These are phyloP conservation scores for Aulostomus chinensis DNA, from an alignment of 2,797 vertebrate species.

Conservation along the genomic window DNA sequence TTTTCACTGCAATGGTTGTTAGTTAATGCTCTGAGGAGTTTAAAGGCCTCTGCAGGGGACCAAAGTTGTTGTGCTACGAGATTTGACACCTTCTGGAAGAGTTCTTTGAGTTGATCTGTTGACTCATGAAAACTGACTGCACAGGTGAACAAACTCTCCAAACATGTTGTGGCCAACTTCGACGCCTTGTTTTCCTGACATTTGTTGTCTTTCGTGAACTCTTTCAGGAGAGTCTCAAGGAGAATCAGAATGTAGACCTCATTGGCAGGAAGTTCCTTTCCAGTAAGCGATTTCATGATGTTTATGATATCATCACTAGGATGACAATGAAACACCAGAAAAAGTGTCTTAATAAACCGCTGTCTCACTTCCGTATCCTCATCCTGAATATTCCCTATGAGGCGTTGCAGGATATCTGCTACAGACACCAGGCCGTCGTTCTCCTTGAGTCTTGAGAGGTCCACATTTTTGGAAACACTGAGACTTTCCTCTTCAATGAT, in stretches of 20 bases:
- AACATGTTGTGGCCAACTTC: background rate
- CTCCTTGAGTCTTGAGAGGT: background rate
- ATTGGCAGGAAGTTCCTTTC: background rate
- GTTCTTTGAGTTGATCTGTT: background rate
- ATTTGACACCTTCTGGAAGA: slow-evolving; percentile 10
- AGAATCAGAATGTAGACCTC: slow-evolving; percentile 10
- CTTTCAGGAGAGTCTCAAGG: slow-evolving; percentile 17
- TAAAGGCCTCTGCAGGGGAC: slow-evolving; percentile 7
- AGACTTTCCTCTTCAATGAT: slow-evolving; percentile 14
- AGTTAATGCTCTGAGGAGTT: background rate
- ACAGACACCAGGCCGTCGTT: background rate
- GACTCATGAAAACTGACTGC: background rate
- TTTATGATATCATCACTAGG: background rate
- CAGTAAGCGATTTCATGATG: background rate
- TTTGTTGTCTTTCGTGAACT: slow-evolving; percentile 1
- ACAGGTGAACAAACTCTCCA: slow-evolving; percentile 6
- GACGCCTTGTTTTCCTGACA: background rate
- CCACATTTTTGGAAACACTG: background rate
- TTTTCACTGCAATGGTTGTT: background rate
- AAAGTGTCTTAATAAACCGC: background rate
- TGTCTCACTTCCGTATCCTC: background rate
- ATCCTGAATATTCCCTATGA: background rate
- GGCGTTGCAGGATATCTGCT: slow-evolving; percentile 4
- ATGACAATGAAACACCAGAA: slow-evolving; percentile 4
- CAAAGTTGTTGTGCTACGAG: slow-evolving; percentile 6